A percentile compares a stretch with the other conserved stretches of the same genome.
phyloP scores from a whole-genome alignment of 2,888 invertebrate genomes.

The Lasioglossum villosulum region DNA sequence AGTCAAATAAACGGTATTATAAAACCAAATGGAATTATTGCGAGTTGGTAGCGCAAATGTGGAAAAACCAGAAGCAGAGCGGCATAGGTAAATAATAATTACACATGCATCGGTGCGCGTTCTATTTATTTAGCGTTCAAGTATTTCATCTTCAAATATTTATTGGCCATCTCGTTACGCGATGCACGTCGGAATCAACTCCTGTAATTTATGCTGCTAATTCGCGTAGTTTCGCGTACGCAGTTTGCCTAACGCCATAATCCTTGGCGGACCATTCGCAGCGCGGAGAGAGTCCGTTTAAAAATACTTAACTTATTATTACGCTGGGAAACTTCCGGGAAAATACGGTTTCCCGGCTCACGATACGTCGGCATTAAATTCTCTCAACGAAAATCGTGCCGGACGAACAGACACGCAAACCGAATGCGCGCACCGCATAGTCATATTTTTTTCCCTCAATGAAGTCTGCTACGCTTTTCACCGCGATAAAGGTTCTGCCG shows the following conservation, averaged over 20 bases:
- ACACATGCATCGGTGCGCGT: constrained; percentile 17
- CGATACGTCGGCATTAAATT: constrained; percentile 23
- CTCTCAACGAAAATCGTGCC: constrained; percentile 5
- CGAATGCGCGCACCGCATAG: neutral
- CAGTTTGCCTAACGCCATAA: constrained; percentile 12
- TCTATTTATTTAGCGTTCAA: constrained; percentile 27
- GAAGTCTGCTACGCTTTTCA: neutral
- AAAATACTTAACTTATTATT: constrained; percentile 49
- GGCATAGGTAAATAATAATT: constrained; percentile 21
- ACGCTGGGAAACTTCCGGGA: constrained; percentile 12
- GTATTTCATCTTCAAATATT: constrained; percentile 46
- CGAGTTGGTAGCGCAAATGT: neutral
- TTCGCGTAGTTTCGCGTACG: constrained; percentile 1
- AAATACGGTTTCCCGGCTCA: constrained; percentile 13
- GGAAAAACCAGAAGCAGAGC: neutral
- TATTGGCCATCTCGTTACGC: constrained; percentile 39
- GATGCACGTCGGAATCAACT: constrained; percentile 10
- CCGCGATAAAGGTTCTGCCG: constrained; percentile 3
- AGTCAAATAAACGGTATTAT: neutral
- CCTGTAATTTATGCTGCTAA: constrained; percentile 33
- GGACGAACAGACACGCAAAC: constrained; percentile 8
- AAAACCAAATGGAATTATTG: neutral
- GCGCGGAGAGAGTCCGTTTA: constrained; percentile 6
- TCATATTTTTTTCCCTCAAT: neutral
- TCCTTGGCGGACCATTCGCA: constrained; percentile 6